Base-by-base conservation (phyloP, 2,113 vertebrate species). In the Genyomyrus donnyi region DNA sequence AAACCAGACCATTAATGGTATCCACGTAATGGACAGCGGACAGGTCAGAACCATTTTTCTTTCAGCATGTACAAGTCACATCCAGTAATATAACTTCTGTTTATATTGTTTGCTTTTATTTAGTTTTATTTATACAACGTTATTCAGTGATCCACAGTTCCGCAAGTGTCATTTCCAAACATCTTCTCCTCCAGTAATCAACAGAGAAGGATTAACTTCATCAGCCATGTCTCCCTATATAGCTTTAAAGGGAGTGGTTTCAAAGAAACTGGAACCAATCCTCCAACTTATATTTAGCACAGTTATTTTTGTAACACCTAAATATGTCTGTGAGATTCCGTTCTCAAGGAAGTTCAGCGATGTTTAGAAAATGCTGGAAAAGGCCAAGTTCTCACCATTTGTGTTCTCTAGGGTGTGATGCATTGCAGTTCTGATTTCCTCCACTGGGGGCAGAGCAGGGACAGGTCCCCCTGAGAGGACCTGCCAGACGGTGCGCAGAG, bases 401-500 rank as follows among this genome's bases (percentile, higher is more conserved):
- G 13, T 11, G 24, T 8, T 35, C 21, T 46, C 50, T 15, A 42
- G 27, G 10, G 39, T 15, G 42, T 42, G 62, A 21, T 58, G 90
- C 0, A 49, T 15, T 13, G 91, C 56, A 48, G 93, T 93, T 48
- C 93, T 91, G 0, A 93, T 49, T 17, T 93, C 93, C 0, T 92
- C 94, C 6, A 95, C 94, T 0, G 96, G 95, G 27, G 96, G 96
- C 90, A 97, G 95, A 0, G 95, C 94, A 0, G 96, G 96, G 53
- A 96, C 90, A 0, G 96, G 97, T 24, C 96, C 86, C 0, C 97
- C 96, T 8, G 97, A 96, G 91, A 99, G 97, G 53, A 97, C 98
- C 90, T 98, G 97, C 98, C 98, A 99, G 19, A 98, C 98, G 3
- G 96, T 97, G 42, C 97, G 93, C 89, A 99, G 93, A 0, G 98